phyloP scores from a whole-genome alignment of 2,888 invertebrate species.

The Tiliacea aurago region DNA sequence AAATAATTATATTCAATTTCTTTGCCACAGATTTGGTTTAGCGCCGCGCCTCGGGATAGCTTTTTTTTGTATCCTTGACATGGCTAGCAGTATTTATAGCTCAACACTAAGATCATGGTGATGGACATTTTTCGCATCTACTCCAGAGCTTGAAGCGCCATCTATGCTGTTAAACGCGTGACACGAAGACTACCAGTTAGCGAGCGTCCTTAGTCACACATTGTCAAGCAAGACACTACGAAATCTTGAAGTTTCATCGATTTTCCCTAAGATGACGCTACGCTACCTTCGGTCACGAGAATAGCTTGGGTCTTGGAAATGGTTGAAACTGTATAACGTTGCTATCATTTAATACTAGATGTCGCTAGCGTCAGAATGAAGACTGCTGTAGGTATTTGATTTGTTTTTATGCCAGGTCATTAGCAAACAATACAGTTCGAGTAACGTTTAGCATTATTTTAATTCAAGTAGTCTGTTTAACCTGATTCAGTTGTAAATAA shows the following conservation, averaged over 20 bases:
- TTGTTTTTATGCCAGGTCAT: constrained; percentile 6
- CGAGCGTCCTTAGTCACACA: not conserved
- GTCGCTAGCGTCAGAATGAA: not conserved
- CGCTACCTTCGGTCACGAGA: not conserved
- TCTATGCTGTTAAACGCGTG: not conserved
- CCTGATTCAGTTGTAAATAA: not conserved
- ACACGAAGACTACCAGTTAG: not conserved
- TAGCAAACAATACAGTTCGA: constrained; percentile 26
- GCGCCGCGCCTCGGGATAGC: not conserved
- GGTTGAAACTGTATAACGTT: not conserved
- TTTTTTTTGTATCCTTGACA: not conserved
- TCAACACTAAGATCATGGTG: not conserved
- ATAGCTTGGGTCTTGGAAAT: not conserved
- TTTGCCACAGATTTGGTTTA: not conserved
- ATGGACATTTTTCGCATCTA: not conserved
- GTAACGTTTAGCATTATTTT: not conserved
- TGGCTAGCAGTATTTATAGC: not conserved
- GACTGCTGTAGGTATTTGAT: not conserved
- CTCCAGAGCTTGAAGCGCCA: not conserved
- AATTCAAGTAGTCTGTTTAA: not conserved
- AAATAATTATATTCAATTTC: not conserved
- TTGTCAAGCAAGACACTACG: not conserved
- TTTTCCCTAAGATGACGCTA: constrained; percentile 38
- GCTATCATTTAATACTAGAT: constrained; percentile 9
- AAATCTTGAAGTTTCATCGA: not conserved